A percentile compares a stretch with the other conserved stretches of the same genome.
Evolutionary conservation across 2,797 vertebrate species (phyloP).

Genomic region (Myripristis jacobus): DNA sequence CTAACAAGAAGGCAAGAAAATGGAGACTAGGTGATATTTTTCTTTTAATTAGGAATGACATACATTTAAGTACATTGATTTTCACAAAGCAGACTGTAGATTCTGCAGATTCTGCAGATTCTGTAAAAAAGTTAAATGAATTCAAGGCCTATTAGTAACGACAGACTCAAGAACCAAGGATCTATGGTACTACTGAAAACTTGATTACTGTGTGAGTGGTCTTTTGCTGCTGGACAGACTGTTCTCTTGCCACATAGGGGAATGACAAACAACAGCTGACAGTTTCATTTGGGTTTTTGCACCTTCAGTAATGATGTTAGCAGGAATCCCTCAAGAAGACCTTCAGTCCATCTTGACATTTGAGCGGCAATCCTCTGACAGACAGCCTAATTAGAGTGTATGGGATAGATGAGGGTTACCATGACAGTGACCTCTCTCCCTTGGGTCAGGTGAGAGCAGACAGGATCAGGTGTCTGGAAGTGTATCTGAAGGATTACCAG

Average conservation of each 20-base stretch:
- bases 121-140: neutral
- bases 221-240: neutral
- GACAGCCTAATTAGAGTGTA: slow-evolving; percentile 40
- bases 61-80: too few relatives aligned
- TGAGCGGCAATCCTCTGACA: slow-evolving; percentile 26
- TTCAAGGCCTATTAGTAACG: neutral
- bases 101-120: too few relatives aligned
- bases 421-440: slow-evolving; percentile 45
- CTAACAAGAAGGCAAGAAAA: too few relatives aligned
- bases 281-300: neutral
- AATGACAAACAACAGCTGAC: neutral
- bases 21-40: too few relatives aligned
- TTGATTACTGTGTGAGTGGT: neutral
- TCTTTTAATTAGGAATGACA: too few relatives aligned
- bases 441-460: slow-evolving; percentile 45
- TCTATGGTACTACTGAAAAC: neutral
- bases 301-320: slow-evolving; percentile 10
- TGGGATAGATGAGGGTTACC: slow-evolving; percentile 36
- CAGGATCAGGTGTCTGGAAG: slow-evolving; percentile 49
- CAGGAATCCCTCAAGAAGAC: slow-evolving; percentile 21
- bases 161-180: too few relatives aligned
- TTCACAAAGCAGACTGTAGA: neutral
- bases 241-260: neutral
- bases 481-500: slow-evolving; percentile 32
- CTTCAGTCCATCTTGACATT: slow-evolving; percentile 22